A percentile compares a stretch with the other conserved stretches of the same genome.
phyloP scores from a whole-genome alignment of 2,888 invertebrate species.

The Mesopsocus fuscifrons region DNA sequence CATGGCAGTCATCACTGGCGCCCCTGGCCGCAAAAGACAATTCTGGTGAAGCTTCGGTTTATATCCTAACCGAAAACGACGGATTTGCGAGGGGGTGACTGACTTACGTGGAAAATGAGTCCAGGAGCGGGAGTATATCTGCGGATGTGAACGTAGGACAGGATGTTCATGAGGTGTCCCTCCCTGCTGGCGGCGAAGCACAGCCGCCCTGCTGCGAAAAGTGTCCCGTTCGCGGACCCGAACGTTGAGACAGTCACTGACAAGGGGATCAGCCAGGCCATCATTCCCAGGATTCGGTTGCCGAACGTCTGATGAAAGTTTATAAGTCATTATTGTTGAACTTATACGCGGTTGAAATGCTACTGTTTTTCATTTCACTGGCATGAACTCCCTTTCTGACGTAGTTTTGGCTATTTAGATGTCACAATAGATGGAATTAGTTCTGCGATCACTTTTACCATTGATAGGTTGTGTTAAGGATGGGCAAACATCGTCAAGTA shows the following conservation, averaged over 20 bases:
- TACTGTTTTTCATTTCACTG: too few species aligned
- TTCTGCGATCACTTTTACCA: too few species aligned
- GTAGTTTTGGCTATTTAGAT: too few species aligned
- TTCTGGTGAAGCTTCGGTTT: too few species aligned
- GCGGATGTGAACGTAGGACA: constrained; percentile 81
- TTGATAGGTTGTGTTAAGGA: too few species aligned
- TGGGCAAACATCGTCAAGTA: too few species aligned
- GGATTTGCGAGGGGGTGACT: not conserved
- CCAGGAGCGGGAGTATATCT: constrained; percentile 89
- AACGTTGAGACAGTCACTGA: constrained; percentile 86
- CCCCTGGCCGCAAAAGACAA: too few species aligned
- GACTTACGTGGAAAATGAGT: constrained; percentile 79
- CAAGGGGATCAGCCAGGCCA: constrained; percentile 86
- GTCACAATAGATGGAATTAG: too few species aligned
- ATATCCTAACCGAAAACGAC: not conserved
- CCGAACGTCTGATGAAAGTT: constrained; percentile 61
- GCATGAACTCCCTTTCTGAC: too few species aligned
- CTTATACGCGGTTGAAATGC: too few species aligned
- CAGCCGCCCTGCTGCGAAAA: constrained; percentile 79
- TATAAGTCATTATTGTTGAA: too few species aligned
- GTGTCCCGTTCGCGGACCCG: constrained; percentile 83
- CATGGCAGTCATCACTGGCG: too few species aligned
- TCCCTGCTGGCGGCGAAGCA: constrained; percentile 88
- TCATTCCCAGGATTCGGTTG: constrained; percentile 61
- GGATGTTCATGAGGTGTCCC: constrained; percentile 74